These are phyloP conservation scores for Oenanthe melanoleuca DNA, from an alignment of 2,113 vertebrate species.

Conservation along the genomic window DNA sequence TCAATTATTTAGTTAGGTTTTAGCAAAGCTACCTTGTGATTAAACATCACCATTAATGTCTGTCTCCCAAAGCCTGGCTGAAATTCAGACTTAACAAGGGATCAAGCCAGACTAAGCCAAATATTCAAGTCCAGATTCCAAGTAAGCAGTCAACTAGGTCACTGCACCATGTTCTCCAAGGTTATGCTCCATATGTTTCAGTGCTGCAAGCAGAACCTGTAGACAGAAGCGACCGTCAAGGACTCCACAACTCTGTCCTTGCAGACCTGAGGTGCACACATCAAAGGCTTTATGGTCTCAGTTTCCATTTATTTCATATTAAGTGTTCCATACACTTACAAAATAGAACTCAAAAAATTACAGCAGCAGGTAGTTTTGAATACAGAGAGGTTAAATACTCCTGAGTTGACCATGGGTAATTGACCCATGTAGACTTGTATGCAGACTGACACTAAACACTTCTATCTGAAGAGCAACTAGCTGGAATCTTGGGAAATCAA, in stretches of 20 bases:
- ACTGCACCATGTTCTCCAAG: neutral
- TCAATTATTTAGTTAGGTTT: constrained; percentile 78
- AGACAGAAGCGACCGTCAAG: neutral
- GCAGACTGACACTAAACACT: neutral
- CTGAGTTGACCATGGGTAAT: neutral
- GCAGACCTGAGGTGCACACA: neutral
- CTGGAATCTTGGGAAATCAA: neutral
- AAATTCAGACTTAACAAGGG: constrained; percentile 1
- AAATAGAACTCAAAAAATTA: neutral
- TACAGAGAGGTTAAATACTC: neutral
- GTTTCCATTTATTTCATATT: neutral
- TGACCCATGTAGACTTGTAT: neutral
- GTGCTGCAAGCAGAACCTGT: neutral
- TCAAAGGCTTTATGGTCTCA: neutral
- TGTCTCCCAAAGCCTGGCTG: neutral
- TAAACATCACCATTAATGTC: constrained; percentile 65
- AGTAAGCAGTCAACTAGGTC: constrained; percentile 31
- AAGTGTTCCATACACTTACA: neutral
- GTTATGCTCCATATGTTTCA: neutral
- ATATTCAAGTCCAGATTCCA: constrained; percentile 1
- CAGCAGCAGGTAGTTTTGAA: neutral
- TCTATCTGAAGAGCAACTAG: neutral
- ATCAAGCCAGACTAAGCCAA: constrained; percentile 3
- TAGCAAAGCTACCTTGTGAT: constrained; percentile 72
- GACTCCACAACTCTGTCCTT: neutral